Evolutionary conservation across 2,888 invertebrate genomes (phyloP), one percentile per base, ranked within the genome.

Genomic region (Chirona hameri): DNA sequence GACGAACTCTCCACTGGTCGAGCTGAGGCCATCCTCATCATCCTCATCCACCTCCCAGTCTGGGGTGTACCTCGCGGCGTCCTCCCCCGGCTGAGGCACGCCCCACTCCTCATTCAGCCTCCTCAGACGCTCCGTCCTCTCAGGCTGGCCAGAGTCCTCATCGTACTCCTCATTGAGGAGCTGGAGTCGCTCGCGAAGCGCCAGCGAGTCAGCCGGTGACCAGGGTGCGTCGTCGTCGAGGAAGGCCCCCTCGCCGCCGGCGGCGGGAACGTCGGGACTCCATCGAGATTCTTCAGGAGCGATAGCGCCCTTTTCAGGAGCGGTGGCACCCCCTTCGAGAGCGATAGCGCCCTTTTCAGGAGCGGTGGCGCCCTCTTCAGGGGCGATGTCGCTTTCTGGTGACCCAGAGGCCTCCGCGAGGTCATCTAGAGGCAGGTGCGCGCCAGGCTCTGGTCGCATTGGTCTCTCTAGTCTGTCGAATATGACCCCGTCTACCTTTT

Each of bases 1-100:
- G 84, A 93, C 92, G 86, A 94, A 94, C 88, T 94, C 93, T 18
- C 93, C 93, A 84, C 93, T 93, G 12, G 93, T 93, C 14, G 92
- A 92, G 57, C 93, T 93, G 69, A 86, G 86, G 57, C 85, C 85
- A 5, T 85, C 86, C 57, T 85, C 84, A 65, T 83, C 84, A 27
- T 86, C 93, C 15, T 91, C 91, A 85, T 92, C 92, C 88, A 92
- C 92, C 87, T 93, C 93, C 92, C 93, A 93, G 86, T 93, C 93
- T 86, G 92, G 90, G 72, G 91, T 90, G 83, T 90, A 90, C 9
- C 83, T 46, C 9, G 9, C 48, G 15, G 83, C 84, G 12, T 83
- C 83, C 18, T 80, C 79, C 7, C 14, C 79, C 0, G 24, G 72
- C 14, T 29, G 79, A 76, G 76, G 76, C 29, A 48, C 79, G 0